A percentile compares a stretch with the other conserved stretches of the same genome.
Evolutionary conservation across 1,140 invertebrate species (phyloP).

Genomic region (Brachionus calyciflorus): DNA sequence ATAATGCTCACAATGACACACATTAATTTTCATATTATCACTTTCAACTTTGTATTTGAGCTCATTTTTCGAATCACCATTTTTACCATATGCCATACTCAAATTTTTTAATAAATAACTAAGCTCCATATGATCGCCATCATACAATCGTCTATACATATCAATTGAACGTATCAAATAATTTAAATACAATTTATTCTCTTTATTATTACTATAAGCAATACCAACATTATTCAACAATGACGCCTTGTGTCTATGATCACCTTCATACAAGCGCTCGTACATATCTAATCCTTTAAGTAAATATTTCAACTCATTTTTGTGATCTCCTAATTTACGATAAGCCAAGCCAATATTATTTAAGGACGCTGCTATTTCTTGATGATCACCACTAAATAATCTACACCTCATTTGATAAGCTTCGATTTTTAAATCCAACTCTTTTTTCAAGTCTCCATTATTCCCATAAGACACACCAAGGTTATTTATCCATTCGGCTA

Average conservation of each 20-base stretch:
- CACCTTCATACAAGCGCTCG: constrained; percentile 1
- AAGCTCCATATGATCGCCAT: neutral
- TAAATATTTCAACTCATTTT: constrained; percentile 18
- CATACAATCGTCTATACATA: constrained; percentile 33
- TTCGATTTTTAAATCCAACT: neutral
- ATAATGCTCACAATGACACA: constrained; percentile 14
- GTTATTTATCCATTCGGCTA: constrained; percentile 22
- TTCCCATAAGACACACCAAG: constrained; percentile 7
- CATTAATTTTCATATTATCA: constrained; percentile 1
- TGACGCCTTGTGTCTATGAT: neutral
- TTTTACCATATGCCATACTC: constrained; percentile 2
- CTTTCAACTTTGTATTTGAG: neutral
- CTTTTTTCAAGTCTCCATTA: constrained; percentile 18
- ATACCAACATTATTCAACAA: constrained; percentile 1
- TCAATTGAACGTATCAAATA: constrained; percentile 32
- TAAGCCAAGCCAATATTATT: constrained; percentile 32
- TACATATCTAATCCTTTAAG: neutral
- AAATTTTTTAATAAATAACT: neutral
- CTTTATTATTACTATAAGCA: constrained; percentile 26
- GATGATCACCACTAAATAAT: constrained; percentile 10
- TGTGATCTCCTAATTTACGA: constrained; percentile 5
- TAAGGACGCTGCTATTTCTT: neutral
- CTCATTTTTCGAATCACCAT: constrained; percentile 18
- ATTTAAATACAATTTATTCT: neutral
- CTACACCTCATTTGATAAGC: constrained; percentile 1